Percentiles rank a stretch among this genome's conserved stretches.
Conservation (phyloP, 2,113 vertebrate genomes). For the Pontoporia blainvillei region DNA sequence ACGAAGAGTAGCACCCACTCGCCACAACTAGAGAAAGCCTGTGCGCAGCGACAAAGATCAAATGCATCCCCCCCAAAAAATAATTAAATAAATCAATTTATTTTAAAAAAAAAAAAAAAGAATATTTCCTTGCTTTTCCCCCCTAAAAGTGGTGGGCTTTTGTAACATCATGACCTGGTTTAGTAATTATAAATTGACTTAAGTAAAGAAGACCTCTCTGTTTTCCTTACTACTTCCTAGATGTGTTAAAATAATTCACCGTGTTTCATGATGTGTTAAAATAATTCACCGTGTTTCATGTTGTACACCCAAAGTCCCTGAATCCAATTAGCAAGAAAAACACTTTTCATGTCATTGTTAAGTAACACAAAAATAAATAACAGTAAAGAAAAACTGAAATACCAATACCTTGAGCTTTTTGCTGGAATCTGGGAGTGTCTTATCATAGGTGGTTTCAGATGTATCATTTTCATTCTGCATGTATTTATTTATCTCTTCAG, state of each 20-base stretch:
- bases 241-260: conserved; percentile 36
- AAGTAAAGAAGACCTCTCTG: background rate
- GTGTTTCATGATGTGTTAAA: conserved; percentile 37
- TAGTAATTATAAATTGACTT: background rate
- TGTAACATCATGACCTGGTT: background rate
- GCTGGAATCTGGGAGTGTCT: background rate
- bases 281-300: conserved; percentile 8
- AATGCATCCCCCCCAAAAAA: too few relatives aligned
- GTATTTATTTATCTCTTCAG: background rate
- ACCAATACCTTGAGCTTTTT: background rate
- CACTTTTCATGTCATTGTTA: background rate
- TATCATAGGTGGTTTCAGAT: background rate
- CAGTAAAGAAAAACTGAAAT: background rate
- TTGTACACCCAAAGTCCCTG: background rate
- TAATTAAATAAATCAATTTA: too few relatives aligned
- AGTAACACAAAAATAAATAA: conserved; percentile 22
- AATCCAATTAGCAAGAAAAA: conserved; percentile 34
- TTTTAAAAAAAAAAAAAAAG: background rate
- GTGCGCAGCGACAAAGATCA: too few relatives aligned
- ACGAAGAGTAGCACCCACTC: too few relatives aligned
- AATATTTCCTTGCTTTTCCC: background rate
- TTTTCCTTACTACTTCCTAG: background rate
- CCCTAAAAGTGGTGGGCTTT: background rate
- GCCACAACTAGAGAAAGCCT: too few relatives aligned
- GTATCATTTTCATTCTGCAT: background rate